Percentiles rank a stretch among this genome's conserved stretches.
These are phyloP conservation scores for Scaptomyza tumidula DNA, from an alignment of 2,888 invertebrate genomes.

Conservation along the genomic window DNA sequence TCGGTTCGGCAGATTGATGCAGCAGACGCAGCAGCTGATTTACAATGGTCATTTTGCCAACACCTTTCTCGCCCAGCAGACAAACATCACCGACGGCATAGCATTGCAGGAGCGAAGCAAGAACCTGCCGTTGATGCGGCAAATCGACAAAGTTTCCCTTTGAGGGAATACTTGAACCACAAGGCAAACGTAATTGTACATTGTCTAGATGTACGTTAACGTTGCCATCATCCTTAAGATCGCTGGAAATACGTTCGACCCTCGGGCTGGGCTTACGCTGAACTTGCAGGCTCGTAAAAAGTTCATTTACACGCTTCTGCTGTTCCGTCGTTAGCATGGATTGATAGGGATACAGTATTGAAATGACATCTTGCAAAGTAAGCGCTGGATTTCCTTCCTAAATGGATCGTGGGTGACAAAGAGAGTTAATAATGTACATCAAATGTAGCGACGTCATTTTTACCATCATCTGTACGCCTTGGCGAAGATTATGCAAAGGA, in stretches of 20 bases:
- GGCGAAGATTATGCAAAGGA: constrained; percentile 91
- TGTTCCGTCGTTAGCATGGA: constrained; percentile 92
- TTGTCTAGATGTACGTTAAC: constrained; percentile 80
- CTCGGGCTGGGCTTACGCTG: constrained; percentile 37
- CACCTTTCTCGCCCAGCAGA: constrained; percentile 94
- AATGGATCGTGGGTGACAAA: constrained; percentile 57
- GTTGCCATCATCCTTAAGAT: constrained; percentile 3
- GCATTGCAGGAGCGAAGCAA: constrained; percentile 91
- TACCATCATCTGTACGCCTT: constrained; percentile 86
- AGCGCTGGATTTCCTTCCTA: constrained; percentile 90
- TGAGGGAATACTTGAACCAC: constrained; percentile 59
- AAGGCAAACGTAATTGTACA: constrained; percentile 84
- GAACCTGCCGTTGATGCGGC: constrained; percentile 90
- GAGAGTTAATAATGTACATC: background rate
- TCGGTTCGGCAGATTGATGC: constrained; percentile 93
- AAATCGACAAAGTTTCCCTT: constrained; percentile 87
- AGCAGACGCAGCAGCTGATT: constrained; percentile 90
- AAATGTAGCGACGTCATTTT: constrained; percentile 1
- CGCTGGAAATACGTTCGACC: constrained; percentile 55
- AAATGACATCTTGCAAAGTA: constrained; percentile 89
- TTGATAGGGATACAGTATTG: constrained; percentile 93
- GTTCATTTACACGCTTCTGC: constrained; percentile 88
- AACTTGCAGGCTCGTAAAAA: constrained; percentile 88
- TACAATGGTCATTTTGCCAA: constrained; percentile 94
- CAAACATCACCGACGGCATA: constrained; percentile 94